These are phyloP conservation scores for Limnodromus scolopaceus DNA, from an alignment of 2,797 vertebrate species.

Conservation along the genomic window DNA sequence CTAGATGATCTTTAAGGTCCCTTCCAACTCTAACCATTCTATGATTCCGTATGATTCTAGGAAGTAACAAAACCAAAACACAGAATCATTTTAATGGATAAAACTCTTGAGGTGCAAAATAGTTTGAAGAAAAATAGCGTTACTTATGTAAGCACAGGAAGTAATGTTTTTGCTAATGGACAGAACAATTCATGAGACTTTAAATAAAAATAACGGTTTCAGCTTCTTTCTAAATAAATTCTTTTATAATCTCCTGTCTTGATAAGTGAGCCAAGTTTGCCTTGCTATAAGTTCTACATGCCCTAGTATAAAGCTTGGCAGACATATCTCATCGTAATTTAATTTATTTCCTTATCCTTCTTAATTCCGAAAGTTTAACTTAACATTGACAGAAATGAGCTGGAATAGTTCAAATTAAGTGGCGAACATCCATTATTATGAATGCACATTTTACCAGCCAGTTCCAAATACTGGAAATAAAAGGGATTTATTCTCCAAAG, in stretches of 20 bases:
- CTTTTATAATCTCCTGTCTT: not conserved
- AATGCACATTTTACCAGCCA: not conserved
- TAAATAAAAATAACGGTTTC: conserved; percentile 18
- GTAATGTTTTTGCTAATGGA: conserved; percentile 12
- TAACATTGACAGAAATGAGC: not conserved
- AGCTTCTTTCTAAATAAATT: conserved; percentile 22
- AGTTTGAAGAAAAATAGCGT: not conserved
- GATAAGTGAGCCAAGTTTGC: not conserved
- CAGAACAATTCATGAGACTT: not conserved
- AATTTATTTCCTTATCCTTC: conserved; percentile 32
- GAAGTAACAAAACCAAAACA: not conserved
- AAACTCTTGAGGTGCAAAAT: not conserved
- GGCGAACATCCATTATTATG: not conserved
- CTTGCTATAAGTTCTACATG: not conserved
- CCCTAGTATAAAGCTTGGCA: not conserved
- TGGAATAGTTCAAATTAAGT: not conserved
- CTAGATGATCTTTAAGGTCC: not conserved
- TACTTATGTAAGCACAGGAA: not conserved
- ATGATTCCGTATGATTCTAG: not conserved
- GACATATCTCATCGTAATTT: conserved; percentile 7
- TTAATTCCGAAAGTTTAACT: conserved; percentile 28
- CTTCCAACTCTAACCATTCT: not conserved
- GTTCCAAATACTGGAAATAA: not conserved
- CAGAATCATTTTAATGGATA: not conserved
- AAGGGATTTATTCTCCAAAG: not conserved